Evolutionary conservation across 2,888 invertebrate species (phyloP).

Genomic region (Seira musarum): DNA sequence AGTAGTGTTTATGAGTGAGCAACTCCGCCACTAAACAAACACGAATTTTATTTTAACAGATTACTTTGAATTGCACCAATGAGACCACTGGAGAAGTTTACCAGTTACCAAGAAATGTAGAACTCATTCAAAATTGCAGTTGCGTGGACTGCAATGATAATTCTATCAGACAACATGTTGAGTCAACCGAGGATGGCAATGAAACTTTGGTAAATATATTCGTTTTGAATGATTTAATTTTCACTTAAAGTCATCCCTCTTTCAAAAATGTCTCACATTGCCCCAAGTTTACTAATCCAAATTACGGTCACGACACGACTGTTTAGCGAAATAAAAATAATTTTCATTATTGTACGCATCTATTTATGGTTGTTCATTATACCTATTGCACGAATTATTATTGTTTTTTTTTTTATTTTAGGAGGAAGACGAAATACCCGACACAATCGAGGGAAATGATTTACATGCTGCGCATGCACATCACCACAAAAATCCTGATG

Average conservation of each 20-base stretch:
- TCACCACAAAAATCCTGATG: constrained; percentile 46
- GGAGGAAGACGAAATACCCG: constrained; percentile 55
- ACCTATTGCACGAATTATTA: constrained; percentile 8
- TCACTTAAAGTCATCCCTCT: too few relatives aligned
- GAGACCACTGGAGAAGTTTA: constrained; percentile 63
- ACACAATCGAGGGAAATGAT: constrained; percentile 60
- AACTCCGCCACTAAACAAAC: too few relatives aligned
- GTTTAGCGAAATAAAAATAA: too few relatives aligned
- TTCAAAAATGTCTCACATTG: too few relatives aligned
- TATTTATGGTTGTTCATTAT: background rate
- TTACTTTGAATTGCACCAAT: constrained; percentile 76
- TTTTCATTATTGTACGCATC: background rate
- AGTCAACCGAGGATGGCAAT: constrained; percentile 54
- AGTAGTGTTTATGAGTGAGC: background rate
- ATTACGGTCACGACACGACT: too few relatives aligned
- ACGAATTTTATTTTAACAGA: constrained; percentile 74
- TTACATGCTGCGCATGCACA: constrained; percentile 50
- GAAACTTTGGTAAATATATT: constrained; percentile 52
- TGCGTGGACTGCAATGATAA: constrained; percentile 77
- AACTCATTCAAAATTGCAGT: constrained; percentile 80
- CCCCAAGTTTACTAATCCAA: too few relatives aligned
- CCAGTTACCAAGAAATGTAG: constrained; percentile 72
- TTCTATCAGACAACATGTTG: constrained; percentile 48
- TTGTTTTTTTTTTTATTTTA: constrained; percentile 13
- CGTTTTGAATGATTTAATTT: too few relatives aligned